A percentile compares a stretch with the other conserved stretches of the same genome.
Evolutionary conservation across 2,797 vertebrate genomes (phyloP).

Genomic region (Hozukius guyotensis): DNA sequence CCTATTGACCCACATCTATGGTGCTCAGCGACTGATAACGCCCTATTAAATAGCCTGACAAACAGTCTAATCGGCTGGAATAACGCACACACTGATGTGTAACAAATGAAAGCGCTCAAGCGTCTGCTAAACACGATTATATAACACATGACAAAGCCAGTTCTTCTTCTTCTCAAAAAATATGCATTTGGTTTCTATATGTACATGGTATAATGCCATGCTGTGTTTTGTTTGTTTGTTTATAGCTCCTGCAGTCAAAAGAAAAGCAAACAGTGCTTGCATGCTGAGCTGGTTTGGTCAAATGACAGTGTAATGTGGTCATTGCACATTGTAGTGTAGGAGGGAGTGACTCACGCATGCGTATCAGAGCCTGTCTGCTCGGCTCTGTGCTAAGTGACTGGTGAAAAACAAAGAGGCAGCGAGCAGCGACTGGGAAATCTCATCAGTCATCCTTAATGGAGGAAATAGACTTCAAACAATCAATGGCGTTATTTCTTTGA

Average conservation of each 20-base stretch:
- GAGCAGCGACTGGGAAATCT: slow-evolving; percentile 54
- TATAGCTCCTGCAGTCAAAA: neutral
- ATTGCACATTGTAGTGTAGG: slow-evolving; percentile 43
- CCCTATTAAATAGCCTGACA: too few relatives aligned
- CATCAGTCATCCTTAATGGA: slow-evolving; percentile 51
- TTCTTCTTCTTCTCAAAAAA: neutral
- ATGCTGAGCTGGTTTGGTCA: neutral
- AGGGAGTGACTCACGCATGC: slow-evolving; percentile 80
- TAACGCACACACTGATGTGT: slow-evolving; percentile 35
- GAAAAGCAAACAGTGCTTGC: slow-evolving; percentile 2
- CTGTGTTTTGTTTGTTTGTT: neutral
- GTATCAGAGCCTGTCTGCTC: slow-evolving; percentile 38
- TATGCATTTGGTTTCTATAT: neutral
- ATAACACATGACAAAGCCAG: slow-evolving; percentile 21
- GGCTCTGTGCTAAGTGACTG: slow-evolving; percentile 67
- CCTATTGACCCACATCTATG: too few relatives aligned
- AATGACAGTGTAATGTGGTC: slow-evolving; percentile 28
- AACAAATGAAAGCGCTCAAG: slow-evolving; percentile 22
- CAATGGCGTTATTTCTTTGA: slow-evolving; percentile 10
- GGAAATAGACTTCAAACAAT: slow-evolving; percentile 16
- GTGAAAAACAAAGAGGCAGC: slow-evolving; percentile 77
- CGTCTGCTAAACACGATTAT: slow-evolving; percentile 54
- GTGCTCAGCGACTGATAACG: too few relatives aligned
- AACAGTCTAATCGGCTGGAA: neutral
- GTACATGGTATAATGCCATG: neutral